These are phyloP conservation scores for Melospiza georgiana DNA, from an alignment of 2,113 vertebrate genomes.

Conservation along the genomic window DNA sequence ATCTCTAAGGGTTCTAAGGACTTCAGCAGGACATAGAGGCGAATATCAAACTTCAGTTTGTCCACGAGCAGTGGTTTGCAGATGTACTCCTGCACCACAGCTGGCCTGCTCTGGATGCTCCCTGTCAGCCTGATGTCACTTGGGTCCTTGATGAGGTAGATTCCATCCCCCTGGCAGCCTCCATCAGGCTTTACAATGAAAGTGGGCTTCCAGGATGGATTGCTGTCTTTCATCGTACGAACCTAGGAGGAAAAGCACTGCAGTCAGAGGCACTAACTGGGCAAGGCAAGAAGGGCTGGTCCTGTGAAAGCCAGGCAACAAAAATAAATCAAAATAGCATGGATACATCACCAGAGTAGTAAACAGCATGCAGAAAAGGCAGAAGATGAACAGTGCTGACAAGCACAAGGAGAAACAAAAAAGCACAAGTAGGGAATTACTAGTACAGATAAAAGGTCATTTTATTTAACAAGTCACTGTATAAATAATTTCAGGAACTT, in stretches of 20 bases:
- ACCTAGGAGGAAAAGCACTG: conserved; percentile 72
- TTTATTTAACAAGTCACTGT: not conserved
- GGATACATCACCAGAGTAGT: not conserved
- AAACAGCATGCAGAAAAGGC: not conserved
- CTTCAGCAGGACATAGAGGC: conserved; percentile 93
- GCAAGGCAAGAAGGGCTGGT: not conserved
- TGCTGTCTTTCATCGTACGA: conserved; percentile 82
- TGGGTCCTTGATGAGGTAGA: conserved; percentile 97
- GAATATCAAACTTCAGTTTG: conserved; percentile 97
- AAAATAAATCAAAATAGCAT: not conserved
- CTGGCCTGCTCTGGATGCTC: conserved; percentile 82
- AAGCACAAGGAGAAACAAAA: not conserved
- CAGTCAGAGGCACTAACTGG: not conserved
- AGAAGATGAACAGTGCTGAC: not conserved
- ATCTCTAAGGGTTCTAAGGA: conserved; percentile 94
- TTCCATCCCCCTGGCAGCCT: conserved; percentile 96
- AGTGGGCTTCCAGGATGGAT: conserved; percentile 84
- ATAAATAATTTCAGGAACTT: not conserved
- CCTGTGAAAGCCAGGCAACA: not conserved
- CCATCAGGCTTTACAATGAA: conserved; percentile 97
- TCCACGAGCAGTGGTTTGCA: conserved; percentile 91
- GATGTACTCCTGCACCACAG: conserved; percentile 95
- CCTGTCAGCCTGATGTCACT: conserved; percentile 80
- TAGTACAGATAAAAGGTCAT: not conserved
- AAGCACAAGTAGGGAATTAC: not conserved